Evolutionary conservation across 2,888 invertebrate genomes (phyloP).

Genomic region (Aricia artaxerxes): DNA sequence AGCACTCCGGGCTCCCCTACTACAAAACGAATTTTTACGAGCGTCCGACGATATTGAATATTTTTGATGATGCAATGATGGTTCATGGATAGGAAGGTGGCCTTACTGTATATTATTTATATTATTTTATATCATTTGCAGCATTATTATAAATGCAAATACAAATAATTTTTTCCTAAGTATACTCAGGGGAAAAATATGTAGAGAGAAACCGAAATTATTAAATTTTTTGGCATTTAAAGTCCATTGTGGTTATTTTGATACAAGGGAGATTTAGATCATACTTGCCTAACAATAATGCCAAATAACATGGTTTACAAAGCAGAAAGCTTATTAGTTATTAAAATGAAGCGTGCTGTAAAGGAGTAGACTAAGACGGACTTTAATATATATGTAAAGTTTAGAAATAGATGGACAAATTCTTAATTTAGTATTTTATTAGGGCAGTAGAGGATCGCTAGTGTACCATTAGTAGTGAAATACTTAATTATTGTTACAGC

Average conservation of each 20-base stretch:
- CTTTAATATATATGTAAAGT: slow-evolving; percentile 24
- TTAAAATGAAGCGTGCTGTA: slow-evolving; percentile 5
- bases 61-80: no score
- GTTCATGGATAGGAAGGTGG: background rate
- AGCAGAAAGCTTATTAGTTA: background rate
- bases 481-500: background rate
- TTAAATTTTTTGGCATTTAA: background rate
- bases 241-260: background rate
- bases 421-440: slow-evolving; percentile 28
- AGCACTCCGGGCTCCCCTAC: no score
- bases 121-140: background rate
- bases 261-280: background rate
- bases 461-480: background rate
- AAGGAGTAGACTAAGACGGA: slow-evolving; percentile 13
- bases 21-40: no score
- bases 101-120: background rate
- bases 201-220: background rate
- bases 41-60: no score
- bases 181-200: background rate
- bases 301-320: background rate
- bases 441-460: slow-evolving; percentile 9
- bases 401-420: slow-evolving; percentile 32
- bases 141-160: background rate
- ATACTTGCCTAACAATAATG: slow-evolving; percentile 6
- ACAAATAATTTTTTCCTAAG: background rate